Percentiles rank a stretch among this genome's conserved stretches.
These are phyloP conservation scores for Rhagoletis pomonella DNA, from an alignment of 1,140 invertebrate species.

Conservation along the genomic window DNA sequence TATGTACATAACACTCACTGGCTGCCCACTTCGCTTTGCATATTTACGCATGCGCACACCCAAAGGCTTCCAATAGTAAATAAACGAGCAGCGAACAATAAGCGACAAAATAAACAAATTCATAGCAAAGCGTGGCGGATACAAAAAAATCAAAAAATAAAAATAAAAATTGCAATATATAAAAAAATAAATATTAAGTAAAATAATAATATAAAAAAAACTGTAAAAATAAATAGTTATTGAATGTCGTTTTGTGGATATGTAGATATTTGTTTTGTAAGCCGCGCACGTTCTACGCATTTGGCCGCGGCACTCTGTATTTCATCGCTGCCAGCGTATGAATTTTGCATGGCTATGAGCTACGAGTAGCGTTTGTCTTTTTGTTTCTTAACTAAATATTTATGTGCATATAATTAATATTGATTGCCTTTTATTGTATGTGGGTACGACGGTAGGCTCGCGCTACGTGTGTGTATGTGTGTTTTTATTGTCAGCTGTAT, in stretches of 20 bases:
- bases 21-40: background rate
- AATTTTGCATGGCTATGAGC: background rate
- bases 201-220: no score
- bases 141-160: background rate
- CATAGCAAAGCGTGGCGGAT: background rate
- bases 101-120: background rate
- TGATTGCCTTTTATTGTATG: no score
- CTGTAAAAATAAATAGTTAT: background rate
- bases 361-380: background rate
- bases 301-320: slow-evolving; percentile 3
- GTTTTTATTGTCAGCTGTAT: background rate
- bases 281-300: slow-evolving; percentile 36
- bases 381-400: background rate
- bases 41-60: background rate
- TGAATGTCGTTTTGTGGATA: background rate
- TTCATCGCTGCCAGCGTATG: background rate
- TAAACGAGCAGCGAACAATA: background rate
- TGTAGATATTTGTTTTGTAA: no score
- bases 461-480: no score
- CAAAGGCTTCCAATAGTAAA: background rate
- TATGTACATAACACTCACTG: no score
- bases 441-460: no score
- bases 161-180: no score
- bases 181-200: no score
- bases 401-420: no score